Conservation (phyloP, 1,140 invertebrate species). For the Alviniconcha marisindica region DNA sequence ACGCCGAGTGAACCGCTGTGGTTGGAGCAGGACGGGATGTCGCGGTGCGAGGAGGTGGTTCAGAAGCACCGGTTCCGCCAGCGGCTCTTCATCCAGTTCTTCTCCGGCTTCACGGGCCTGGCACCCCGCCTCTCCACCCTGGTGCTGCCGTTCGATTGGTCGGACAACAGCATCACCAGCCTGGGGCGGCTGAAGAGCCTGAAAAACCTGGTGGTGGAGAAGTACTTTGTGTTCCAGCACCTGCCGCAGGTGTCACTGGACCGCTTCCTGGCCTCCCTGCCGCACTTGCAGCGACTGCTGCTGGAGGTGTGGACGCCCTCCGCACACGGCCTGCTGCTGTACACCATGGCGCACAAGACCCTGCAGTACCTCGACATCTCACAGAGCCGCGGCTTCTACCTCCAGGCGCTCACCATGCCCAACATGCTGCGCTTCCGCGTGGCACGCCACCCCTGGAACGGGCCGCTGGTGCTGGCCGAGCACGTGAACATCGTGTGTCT, state of each 20-base stretch:
- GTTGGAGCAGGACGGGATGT: conserved; percentile 48
- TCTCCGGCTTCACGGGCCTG: conserved; percentile 64
- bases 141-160: conserved; percentile 74
- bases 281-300: conserved; percentile 59
- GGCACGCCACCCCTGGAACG: conserved; percentile 68
- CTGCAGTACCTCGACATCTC: conserved; percentile 70
- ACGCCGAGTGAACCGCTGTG: conserved; percentile 69
- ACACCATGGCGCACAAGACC: conserved; percentile 57
- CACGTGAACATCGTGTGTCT: conserved; percentile 64
- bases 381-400: conserved; percentile 70
- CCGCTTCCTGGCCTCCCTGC: conserved; percentile 54
- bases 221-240: conserved; percentile 70
- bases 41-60: conserved; percentile 58
- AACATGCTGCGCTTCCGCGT: conserved; percentile 61
- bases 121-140: conserved; percentile 65
- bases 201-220: conserved; percentile 68
- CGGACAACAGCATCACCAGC: conserved; percentile 60
- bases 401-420: conserved; percentile 63
- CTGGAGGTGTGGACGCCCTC: conserved; percentile 73
- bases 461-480: conserved; percentile 62
- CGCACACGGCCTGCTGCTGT: conserved; percentile 59
- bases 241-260: conserved; percentile 60
- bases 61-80: conserved; percentile 61
- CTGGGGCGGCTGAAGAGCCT: conserved; percentile 64
- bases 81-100: conserved; percentile 68